Percentiles rank a stretch among this genome's conserved stretches.
phyloP scores from a whole-genome alignment of 2,113 vertebrate species.

The Heliornis fulica region DNA sequence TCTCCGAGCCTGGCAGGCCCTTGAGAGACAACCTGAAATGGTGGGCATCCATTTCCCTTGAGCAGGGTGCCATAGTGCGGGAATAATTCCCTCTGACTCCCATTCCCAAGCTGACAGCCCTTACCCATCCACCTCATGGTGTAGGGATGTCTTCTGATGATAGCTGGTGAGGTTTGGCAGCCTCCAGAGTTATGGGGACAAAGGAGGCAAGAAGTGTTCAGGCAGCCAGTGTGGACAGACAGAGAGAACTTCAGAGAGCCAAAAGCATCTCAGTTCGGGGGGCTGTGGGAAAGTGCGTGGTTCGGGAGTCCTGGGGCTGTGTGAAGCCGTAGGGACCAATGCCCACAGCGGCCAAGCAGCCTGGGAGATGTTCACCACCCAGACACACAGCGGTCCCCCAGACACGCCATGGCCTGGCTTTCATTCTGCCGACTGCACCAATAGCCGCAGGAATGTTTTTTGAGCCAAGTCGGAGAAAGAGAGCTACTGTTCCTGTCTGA shows the following conservation, averaged over 20 bases:
- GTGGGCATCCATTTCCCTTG: neutral
- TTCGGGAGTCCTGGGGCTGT: neutral
- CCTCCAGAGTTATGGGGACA: neutral
- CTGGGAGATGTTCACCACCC: slow-evolving; percentile 33
- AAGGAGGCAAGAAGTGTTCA: neutral
- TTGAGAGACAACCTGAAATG: neutral
- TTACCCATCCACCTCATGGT: neutral
- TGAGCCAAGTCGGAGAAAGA: slow-evolving; percentile 30
- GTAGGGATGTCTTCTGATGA: neutral
- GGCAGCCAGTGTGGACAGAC: neutral
- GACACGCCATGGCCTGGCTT: slow-evolving; percentile 28
- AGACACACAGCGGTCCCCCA: slow-evolving; percentile 9
- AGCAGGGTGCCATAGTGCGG: accelerated
- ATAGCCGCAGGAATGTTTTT: slow-evolving; percentile 44
- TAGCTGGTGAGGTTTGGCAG: neutral
- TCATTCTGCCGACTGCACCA: slow-evolving; percentile 34
- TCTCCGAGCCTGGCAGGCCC: neutral
- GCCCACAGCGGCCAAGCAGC: neutral
- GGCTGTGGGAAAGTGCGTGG: neutral
- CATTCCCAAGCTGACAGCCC: neutral
- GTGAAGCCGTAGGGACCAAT: neutral
- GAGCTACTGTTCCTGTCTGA: slow-evolving; percentile 52
- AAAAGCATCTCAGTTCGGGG: neutral
- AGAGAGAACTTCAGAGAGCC: neutral
- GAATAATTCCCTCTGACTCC: neutral